Base-by-base conservation (phyloP, 1,140 invertebrate species). In the Drosophila pandora region DNA sequence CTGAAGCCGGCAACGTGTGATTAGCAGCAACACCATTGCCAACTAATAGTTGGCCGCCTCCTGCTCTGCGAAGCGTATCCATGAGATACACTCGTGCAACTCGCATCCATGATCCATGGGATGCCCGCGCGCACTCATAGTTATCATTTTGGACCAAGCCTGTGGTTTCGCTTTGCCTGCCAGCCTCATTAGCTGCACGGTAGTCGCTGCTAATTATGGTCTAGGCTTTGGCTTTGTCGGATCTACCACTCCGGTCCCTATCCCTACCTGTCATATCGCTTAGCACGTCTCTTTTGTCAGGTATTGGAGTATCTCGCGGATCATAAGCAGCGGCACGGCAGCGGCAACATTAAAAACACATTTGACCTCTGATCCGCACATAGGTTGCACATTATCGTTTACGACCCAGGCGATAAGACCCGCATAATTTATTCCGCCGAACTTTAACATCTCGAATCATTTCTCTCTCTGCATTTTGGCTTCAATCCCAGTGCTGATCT, bases 1-100 rank as follows among this genome's bases (percentile, higher is more conserved):
- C 13, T 3, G 50, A n/a, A 22, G 48, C 48, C 7, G 34, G 30
- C 65, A 80, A 71, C 64, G 53, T 83, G 65, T 83, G 75, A 83
- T 83, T 83, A 82, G 62, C 63, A 61, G 79, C 79, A 81, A 81
- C 79, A 81, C 79, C 79, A 82, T 62, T 56, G 77, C 56, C 60
- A 74, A 56, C 25, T 72, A 72, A 72, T 73, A 37, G 57, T 48
- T 55, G 23, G 25, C 41, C 70, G 53, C 56, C 56, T 43, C 41
- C 41, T 62, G 64, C 28, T 57, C 54, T 23, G 23, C 64, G 7
- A 3, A 70, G 67, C 45, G 65, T 22, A 57, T 69, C 67, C 52
- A 56, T 39, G 32, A 23, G 43, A 68, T 56, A 56, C 28, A 32
- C 9, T 3, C 34, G 9, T 53, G 41, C 50, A 71, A 39, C 32